A percentile compares a stretch with the other conserved stretches of the same genome.
Conservation (phyloP, 92 coral and sea anemone genomes). For the Parazoanthus darwini region DNA sequence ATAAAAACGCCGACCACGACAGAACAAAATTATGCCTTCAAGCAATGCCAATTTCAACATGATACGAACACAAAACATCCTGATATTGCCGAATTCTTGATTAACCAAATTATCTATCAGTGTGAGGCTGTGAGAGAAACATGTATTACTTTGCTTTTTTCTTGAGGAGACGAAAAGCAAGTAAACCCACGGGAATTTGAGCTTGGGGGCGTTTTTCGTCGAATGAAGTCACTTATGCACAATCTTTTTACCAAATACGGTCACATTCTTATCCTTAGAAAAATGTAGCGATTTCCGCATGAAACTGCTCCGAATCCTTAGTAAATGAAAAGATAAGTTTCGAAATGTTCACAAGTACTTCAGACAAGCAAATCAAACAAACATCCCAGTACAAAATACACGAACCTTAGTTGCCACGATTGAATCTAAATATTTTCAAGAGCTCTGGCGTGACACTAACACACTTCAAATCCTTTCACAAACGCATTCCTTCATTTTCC, state of each 20-base stretch:
- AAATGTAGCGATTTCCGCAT: slow-evolving; percentile 11
- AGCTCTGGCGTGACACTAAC: slow-evolving; percentile 2
- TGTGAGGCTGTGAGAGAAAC: slow-evolving; percentile 13
- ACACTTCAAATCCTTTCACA: too few relatives aligned
- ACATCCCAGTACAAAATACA: neutral
- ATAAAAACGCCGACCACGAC: neutral
- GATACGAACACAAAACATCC: neutral
- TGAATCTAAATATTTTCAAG: neutral
- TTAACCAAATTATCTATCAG: neutral
- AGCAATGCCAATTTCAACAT: neutral
- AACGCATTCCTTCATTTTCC: neutral
- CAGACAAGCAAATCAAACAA: slow-evolving; percentile 18
- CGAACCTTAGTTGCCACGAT: neutral
- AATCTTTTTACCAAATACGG: slow-evolving; percentile 39
- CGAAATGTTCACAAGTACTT: slow-evolving; percentile 8
- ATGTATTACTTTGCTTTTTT: neutral
- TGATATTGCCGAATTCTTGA: neutral
- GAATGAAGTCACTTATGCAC: slow-evolving; percentile 20
- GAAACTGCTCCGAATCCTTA: slow-evolving; percentile 10
- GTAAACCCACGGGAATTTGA: slow-evolving; percentile 22
- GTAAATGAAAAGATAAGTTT: neutral
- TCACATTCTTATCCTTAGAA: slow-evolving; percentile 19
- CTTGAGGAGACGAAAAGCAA: neutral
- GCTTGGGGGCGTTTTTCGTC: slow-evolving; percentile 24
- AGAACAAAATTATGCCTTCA: neutral